phyloP scores from a whole-genome alignment of 2,797 vertebrate species.

The Clarias laeviceps region DNA sequence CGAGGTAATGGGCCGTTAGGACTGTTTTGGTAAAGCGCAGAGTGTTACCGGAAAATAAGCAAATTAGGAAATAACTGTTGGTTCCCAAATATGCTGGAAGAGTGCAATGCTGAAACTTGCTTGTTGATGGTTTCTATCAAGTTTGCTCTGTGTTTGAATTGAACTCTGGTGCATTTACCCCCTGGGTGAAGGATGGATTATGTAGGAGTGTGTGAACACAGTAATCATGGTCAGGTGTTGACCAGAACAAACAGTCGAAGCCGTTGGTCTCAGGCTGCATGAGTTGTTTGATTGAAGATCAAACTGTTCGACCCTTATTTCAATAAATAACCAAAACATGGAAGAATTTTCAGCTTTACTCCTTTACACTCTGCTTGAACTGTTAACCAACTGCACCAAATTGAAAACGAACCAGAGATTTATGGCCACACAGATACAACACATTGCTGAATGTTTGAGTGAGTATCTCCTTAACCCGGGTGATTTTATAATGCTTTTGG shows the following conservation, averaged over 20 bases:
- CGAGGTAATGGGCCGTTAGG: conserved; percentile 24
- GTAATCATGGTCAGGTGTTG: background rate
- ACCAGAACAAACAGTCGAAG: background rate
- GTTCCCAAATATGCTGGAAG: background rate
- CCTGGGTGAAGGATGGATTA: background rate
- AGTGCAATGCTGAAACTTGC: background rate
- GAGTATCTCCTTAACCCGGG: background rate
- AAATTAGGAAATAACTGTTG: background rate
- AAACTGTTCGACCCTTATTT: background rate
- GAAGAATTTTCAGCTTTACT: background rate
- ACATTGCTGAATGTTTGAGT: background rate
- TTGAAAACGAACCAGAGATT: background rate
- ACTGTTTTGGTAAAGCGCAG: conserved; percentile 15
- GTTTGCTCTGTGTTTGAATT: background rate
- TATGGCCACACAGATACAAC: background rate
- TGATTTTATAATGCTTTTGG: background rate
- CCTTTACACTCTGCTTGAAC: background rate
- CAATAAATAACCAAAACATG: background rate
- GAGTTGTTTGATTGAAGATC: background rate
- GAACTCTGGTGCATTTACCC: background rate
- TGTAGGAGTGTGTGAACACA: background rate
- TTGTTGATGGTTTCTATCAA: background rate
- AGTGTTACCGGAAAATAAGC: conserved; percentile 10
- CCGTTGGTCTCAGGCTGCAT: background rate
- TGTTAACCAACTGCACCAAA: background rate